A percentile compares a stretch with the other conserved stretches of the same genome.
These are phyloP conservation scores for Microctonus hyperodae DNA, from an alignment of 2,888 invertebrate genomes.

Conservation along the genomic window DNA sequence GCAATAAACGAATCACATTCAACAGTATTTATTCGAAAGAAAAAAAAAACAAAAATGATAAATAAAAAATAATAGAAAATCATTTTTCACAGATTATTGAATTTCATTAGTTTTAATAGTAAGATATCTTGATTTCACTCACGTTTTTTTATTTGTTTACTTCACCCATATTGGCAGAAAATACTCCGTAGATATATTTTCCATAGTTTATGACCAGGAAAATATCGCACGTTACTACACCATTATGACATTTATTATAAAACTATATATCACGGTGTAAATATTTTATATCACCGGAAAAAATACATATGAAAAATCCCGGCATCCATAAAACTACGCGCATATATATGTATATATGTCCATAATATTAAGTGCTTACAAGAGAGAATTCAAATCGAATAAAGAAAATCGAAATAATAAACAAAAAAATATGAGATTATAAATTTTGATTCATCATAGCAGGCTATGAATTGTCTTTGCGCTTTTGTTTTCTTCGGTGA, in stretches of 20 bases:
- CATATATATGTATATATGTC: too few species aligned
- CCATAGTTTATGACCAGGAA: not conserved
- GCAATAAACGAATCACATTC: too few species aligned
- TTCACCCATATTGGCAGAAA: not conserved
- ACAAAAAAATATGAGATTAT: slow-evolving; percentile 9
- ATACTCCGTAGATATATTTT: not conserved
- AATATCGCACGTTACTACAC: not conserved
- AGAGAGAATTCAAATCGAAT: slow-evolving; percentile 20
- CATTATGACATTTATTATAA: not conserved
- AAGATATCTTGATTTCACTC: too few species aligned
- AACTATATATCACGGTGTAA: not conserved
- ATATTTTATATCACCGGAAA: not conserved
- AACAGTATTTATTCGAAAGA: too few species aligned
- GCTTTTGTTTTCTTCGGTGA: not conserved
- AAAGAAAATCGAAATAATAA: slow-evolving; percentile 8
- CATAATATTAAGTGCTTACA: not conserved
- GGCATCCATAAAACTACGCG: not conserved
- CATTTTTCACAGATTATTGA: too few species aligned
- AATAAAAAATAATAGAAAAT: too few species aligned
- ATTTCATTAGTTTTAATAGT: too few species aligned
- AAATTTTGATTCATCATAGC: not conserved
- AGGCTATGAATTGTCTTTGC: slow-evolving; percentile 12
- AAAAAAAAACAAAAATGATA: too few species aligned
- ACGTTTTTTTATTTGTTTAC: too few species aligned
- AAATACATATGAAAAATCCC: not conserved